Conservation (phyloP, 1,140 invertebrate species). For the Caerostris extrusa region DNA sequence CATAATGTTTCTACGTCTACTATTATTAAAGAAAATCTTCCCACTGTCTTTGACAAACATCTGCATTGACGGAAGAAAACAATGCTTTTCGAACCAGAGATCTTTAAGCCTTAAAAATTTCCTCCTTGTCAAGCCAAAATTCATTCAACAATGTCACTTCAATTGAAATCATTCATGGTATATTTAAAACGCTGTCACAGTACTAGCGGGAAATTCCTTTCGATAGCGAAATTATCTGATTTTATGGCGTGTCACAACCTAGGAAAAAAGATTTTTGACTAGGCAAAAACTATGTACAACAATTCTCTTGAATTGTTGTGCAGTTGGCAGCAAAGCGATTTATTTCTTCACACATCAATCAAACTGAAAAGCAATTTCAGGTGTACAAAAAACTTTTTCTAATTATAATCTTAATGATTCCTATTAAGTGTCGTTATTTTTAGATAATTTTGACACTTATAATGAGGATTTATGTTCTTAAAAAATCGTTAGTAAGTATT, state of each 20-base stretch:
- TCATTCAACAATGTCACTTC: conserved; percentile 29
- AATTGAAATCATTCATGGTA: conserved; percentile 36
- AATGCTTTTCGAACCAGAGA: background rate
- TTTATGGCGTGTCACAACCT: background rate
- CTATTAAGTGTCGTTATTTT: conserved; percentile 25
- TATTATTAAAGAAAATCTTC: background rate
- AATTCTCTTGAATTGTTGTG: background rate
- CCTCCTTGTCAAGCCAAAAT: conserved; percentile 11
- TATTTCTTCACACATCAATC: conserved; percentile 20
- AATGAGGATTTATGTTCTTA: background rate
- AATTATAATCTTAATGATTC: conserved; percentile 36
- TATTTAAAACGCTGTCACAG: conserved; percentile 22
- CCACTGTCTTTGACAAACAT: background rate
- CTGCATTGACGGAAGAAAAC: background rate
- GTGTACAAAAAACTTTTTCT: background rate
- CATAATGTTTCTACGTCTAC: background rate
- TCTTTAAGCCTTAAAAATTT: background rate
- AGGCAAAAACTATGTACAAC: background rate
- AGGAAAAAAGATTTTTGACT: background rate
- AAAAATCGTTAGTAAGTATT: background rate
- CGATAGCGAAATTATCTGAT: conserved; percentile 7
- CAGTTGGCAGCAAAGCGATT: background rate
- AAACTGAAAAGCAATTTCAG: conserved; percentile 18
- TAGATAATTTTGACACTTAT: conserved; percentile 6
- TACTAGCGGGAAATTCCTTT: conserved; percentile 17